phyloP scores from a whole-genome alignment of 1,140 invertebrate species.

The Drosophila bocqueti region DNA sequence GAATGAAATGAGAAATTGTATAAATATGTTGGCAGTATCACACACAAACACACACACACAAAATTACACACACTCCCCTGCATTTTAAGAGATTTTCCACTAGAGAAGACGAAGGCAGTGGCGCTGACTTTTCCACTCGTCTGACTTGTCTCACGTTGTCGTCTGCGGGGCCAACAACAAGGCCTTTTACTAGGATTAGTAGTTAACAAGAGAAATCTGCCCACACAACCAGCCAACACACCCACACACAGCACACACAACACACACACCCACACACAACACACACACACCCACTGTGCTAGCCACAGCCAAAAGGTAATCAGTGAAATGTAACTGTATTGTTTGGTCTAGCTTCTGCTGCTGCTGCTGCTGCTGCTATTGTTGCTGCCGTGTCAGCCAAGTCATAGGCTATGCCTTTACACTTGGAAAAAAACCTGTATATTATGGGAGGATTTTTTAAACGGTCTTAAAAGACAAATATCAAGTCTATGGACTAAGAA shows the following conservation, averaged over 20 bases:
- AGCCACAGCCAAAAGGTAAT: conserved; percentile 79
- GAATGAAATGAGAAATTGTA: conserved; percentile 81
- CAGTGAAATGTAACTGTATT: conserved; percentile 83
- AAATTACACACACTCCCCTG: conserved; percentile 41
- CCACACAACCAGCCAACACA: conserved; percentile 55
- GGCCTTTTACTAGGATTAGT: conserved; percentile 83
- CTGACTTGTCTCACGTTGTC: conserved; percentile 63
- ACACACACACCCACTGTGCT: conserved; percentile 1
- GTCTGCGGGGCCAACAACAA: conserved; percentile 63
- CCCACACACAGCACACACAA: conserved; percentile 5
- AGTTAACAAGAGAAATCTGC: conserved; percentile 82
- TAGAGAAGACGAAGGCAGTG: conserved; percentile 44
- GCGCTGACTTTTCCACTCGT: conserved; percentile 79
- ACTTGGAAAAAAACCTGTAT: not conserved
- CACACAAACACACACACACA: conserved; percentile 27
- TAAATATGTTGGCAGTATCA: conserved; percentile 75
- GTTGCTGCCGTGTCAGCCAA: conserved; percentile 55
- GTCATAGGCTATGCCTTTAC: conserved; percentile 41
- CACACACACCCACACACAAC: conserved; percentile 18
- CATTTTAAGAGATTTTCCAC: conserved; percentile 79
- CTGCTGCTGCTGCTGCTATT: conserved; percentile 8
- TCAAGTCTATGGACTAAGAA: no score
- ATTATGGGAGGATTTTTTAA: not conserved
- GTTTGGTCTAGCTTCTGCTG: conserved; percentile 55
- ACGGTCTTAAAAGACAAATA: not conserved